phyloP scores from a whole-genome alignment of 2,113 vertebrate species.

The Chloropsis hardwickii region DNA sequence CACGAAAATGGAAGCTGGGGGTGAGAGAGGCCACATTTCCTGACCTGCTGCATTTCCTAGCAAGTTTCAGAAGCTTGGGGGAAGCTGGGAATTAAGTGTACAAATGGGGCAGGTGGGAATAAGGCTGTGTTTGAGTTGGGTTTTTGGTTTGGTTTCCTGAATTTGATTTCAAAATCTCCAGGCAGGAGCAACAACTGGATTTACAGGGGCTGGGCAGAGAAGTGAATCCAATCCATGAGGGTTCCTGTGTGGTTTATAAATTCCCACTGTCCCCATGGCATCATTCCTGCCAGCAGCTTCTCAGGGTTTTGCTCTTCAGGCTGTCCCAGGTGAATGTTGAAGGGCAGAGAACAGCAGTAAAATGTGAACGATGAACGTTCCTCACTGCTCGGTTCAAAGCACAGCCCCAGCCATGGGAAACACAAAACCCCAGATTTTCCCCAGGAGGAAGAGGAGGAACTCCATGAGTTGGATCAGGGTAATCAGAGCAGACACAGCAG shows the following conservation, averaged over 20 bases:
- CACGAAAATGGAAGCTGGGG: not conserved
- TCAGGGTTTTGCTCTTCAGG: not conserved
- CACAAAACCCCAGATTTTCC: slow-evolving; percentile 20
- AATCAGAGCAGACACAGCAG: slow-evolving; percentile 18
- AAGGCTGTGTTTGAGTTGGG: not conserved
- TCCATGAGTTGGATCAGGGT: not conserved
- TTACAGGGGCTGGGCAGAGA: not conserved
- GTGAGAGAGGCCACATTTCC: not conserved
- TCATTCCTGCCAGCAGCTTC: not conserved
- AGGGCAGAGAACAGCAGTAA: slow-evolving; percentile 4
- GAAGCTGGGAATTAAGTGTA: not conserved
- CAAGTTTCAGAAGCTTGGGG: not conserved
- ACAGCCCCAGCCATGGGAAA: not conserved
- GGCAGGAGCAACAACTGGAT: not conserved
- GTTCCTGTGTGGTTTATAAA: not conserved
- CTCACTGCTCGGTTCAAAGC: not conserved
- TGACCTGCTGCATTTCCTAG: not conserved
- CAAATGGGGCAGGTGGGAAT: not conserved
- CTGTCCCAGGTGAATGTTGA: not conserved
- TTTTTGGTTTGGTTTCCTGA: not conserved
- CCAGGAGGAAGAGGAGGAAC: slow-evolving; percentile 15
- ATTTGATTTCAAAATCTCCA: not conserved
- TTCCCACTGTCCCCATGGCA: not conserved
- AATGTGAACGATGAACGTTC: slow-evolving; percentile 19
- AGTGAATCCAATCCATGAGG: not conserved